These are phyloP conservation scores for Noctua comes DNA, from an alignment of 2,888 invertebrate species.

Conservation along the genomic window DNA sequence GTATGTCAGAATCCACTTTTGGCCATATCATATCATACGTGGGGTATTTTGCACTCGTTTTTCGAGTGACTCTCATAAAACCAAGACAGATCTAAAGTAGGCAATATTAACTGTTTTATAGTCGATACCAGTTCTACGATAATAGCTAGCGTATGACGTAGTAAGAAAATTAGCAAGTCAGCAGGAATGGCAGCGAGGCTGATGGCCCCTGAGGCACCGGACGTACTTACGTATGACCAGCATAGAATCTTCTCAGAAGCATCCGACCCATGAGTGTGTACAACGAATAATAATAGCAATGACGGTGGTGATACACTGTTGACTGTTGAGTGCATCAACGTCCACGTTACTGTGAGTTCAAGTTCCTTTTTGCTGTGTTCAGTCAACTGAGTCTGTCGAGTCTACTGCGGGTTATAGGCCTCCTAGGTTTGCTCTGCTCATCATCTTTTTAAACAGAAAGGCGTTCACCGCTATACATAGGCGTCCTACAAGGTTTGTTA, in stretches of 20 bases:
- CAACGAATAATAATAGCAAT: constrained; percentile 41
- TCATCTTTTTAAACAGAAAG: background rate
- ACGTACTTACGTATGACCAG: constrained; percentile 41
- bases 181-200: constrained; percentile 15
- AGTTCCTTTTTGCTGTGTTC: background rate
- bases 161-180: constrained; percentile 20
- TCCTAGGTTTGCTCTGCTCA: background rate
- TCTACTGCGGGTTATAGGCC: background rate
- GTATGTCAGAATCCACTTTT: background rate
- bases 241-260: constrained; percentile 40
- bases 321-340: background rate
- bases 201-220: constrained; percentile 23
- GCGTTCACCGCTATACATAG: background rate
- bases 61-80: background rate
- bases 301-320: background rate
- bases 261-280: constrained; percentile 26
- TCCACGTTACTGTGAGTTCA: background rate
- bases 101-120: background rate
- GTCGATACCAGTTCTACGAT: background rate
- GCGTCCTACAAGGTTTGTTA: no score
- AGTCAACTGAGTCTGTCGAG: background rate
- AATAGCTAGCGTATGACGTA: background rate
- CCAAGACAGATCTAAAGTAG: background rate
- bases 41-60: background rate
- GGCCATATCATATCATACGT: background rate